These are phyloP conservation scores for Pachypanchax playfairii DNA, from an alignment of 2,113 vertebrate species.

Conservation along the genomic window DNA sequence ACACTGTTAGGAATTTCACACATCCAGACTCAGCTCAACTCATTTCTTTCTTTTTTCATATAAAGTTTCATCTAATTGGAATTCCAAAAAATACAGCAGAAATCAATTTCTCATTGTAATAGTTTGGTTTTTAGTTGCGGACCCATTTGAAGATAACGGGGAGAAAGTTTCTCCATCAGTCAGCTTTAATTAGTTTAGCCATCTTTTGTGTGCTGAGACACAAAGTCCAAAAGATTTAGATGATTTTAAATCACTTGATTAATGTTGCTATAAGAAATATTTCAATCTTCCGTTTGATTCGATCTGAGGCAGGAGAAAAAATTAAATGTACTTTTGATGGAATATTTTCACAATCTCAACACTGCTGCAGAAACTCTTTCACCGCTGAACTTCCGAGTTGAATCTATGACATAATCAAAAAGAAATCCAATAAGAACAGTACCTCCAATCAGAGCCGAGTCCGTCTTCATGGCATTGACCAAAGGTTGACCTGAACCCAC, in stretches of 20 bases:
- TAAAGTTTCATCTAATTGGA: conserved; percentile 59
- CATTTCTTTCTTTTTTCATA: conserved; percentile 42
- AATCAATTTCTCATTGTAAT: conserved; percentile 67
- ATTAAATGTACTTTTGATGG: neutral
- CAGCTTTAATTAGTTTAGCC: conserved; percentile 57
- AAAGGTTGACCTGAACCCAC: conserved; percentile 85
- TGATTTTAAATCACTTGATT: conserved; percentile 26
- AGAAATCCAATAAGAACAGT: conserved; percentile 48
- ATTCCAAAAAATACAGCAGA: conserved; percentile 31
- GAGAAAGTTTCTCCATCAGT: conserved; percentile 38
- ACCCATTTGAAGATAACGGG: conserved; percentile 47
- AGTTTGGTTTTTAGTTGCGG: conserved; percentile 46
- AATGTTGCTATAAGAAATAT: neutral
- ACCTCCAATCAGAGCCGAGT: conserved; percentile 95
- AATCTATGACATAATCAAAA: neutral
- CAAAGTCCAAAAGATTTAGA: conserved; percentile 24
- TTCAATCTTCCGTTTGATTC: conserved; percentile 17
- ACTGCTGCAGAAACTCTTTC: neutral
- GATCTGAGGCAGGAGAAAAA: neutral
- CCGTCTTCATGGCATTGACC: conserved; percentile 85
- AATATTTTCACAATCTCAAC: neutral
- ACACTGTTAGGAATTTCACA: conserved; percentile 15
- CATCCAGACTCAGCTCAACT: conserved; percentile 16
- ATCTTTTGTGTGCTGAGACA: conserved; percentile 45
- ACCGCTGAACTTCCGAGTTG: neutral